phyloP scores from a whole-genome alignment of 1,140 invertebrate genomes.

The Camponotus floridanus region DNA sequence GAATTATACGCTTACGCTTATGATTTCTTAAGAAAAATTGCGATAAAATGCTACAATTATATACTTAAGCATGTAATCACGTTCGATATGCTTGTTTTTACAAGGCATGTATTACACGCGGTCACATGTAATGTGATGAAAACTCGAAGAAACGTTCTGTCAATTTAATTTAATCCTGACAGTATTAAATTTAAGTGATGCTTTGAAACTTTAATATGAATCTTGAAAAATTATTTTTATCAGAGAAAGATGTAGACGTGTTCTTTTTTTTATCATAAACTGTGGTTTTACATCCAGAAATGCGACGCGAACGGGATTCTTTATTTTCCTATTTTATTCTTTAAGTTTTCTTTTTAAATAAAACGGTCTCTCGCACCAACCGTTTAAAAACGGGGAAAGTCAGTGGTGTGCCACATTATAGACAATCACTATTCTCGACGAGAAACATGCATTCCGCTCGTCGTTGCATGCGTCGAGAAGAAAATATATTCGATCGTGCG shows the following conservation, averaged over 20 bases:
- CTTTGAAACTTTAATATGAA: too few relatives aligned
- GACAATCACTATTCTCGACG: conserved; percentile 27
- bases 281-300: conserved; percentile 18
- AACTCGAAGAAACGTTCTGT: background rate
- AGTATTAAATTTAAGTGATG: too few relatives aligned
- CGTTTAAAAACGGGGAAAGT: conserved; percentile 68
- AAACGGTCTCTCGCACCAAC: background rate
- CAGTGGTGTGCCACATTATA: conserved; percentile 27
- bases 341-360: conserved; percentile 20
- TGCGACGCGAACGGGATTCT: background rate
- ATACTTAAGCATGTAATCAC: conserved; percentile 27
- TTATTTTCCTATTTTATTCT: conserved; percentile 8
- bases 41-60: background rate
- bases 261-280: too few relatives aligned
- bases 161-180: background rate
- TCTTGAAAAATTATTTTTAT: too few relatives aligned
- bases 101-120: conserved; percentile 4
- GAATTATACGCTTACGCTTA: background rate
- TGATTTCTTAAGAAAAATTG: too few relatives aligned
- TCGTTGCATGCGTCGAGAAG: conserved; percentile 10
- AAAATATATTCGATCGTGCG: conserved; percentile 7
- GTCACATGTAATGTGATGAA: conserved; percentile 33
- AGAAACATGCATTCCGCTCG: conserved; percentile 25
- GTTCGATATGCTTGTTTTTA: background rate
- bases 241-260: too few relatives aligned